A percentile compares a stretch with the other conserved stretches of the same genome.
phyloP scores from a whole-genome alignment of 2,888 invertebrate genomes.

The Agrypnus murinus region DNA sequence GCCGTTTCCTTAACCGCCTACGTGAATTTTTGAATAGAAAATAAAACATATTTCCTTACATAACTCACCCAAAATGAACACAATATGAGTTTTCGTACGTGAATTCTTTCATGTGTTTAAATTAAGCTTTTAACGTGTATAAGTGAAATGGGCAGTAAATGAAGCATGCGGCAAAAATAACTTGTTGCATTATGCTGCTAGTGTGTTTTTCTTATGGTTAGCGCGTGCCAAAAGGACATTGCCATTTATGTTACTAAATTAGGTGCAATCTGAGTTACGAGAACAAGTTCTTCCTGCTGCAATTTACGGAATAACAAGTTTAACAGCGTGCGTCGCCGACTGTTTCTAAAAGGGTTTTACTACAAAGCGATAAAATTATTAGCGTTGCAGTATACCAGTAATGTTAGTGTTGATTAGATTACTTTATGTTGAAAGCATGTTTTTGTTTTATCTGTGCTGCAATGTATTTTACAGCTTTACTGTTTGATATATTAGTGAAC shows the following conservation, averaged over 20 bases:
- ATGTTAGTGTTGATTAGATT: constrained; percentile 10
- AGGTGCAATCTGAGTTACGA: constrained; percentile 31
- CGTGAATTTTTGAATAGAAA: no score
- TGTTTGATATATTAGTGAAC: no score
- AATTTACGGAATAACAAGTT: constrained; percentile 31
- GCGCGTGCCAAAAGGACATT: constrained; percentile 43
- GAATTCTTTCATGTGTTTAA: not conserved
- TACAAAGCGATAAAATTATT: constrained; percentile 22
- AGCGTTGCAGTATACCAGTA: constrained; percentile 8
- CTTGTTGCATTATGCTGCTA: constrained; percentile 39
- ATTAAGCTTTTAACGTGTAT: constrained; percentile 2
- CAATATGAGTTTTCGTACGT: not conserved
- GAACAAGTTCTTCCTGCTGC: constrained; percentile 32
- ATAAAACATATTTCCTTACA: no score
- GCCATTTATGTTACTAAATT: constrained; percentile 35
- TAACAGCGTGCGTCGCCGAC: constrained; percentile 6
- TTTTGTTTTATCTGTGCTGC: not conserved
- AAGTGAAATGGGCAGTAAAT: constrained; percentile 15
- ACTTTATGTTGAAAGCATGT: constrained; percentile 4
- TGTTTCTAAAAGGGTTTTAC: constrained; percentile 16
- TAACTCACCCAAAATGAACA: no score
- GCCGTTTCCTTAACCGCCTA: no score
- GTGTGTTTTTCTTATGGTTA: constrained; percentile 33
- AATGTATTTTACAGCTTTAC: not conserved
- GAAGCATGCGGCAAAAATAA: constrained; percentile 23